Evolutionary conservation across 2,888 invertebrate species (phyloP), one percentile per base, ranked within the genome.

Genomic region (Leptarthrus brevirostris): DNA sequence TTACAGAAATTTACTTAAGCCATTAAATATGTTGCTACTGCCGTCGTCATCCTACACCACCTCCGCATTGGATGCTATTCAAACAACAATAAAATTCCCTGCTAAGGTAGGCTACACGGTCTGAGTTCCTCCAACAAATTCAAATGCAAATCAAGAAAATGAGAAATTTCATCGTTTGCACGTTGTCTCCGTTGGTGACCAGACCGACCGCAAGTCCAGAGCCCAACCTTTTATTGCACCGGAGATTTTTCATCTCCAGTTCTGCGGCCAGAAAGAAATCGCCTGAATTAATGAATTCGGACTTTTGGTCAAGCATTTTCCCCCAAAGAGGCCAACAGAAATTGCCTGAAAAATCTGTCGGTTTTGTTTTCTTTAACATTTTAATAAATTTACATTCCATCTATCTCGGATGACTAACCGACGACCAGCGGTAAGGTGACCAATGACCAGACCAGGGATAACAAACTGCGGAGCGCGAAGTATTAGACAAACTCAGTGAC

Each of bases 121-220:
- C 18, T 26, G 64, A 30, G 56, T 34, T 34, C 56, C 24, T 16
- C n/a, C 44, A 24, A 22, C 22, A 47, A 16, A 44, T 47, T 40
- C 40, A 64, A 64, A 64, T 64, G 40, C 64, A 64, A 64, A 64
- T 64, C 44, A 24, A 26, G 64, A 44, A 64, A 64, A 64, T 64
- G 64, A 64, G 64, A 64, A 64, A 64, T 64, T 49, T 49, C 47
- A 44, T 64, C 22, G 64, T 64, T 64, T 64, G 64, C 64, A 64
- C 36, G 58, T 64, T 47, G 44, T 64, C 26, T 26, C 44, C 44
- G 8, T 3, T 40, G 3, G 40, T 8, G 40, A 40, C 40, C 40
- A 40, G 40, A 30, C 30, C 30, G 8, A 30, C 30, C 8, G 8
- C 30, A 30, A 30, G 4, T n/a, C n/a, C n/a, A n/a, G n/a, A n/a